Percentiles rank a stretch among this genome's conserved stretches.
Evolutionary conservation across 2,113 vertebrate genomes (phyloP).

Genomic region (Callopanchax toddi): DNA sequence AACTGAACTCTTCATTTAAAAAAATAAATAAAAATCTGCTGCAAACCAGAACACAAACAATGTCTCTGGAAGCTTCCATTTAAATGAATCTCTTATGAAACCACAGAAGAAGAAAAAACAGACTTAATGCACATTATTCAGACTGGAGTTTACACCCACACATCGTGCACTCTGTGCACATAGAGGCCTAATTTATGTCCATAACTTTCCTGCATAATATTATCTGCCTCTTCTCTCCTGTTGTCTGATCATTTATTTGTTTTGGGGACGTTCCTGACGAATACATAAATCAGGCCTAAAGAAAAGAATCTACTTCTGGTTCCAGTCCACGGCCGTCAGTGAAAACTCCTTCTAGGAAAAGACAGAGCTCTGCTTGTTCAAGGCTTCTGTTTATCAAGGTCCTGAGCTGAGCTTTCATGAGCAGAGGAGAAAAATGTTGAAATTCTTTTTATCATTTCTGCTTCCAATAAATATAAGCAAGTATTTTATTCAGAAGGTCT

Average conservation of each 20-base stretch:
- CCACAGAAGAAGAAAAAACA: no score
- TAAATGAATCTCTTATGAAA: no score
- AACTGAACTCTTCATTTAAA: no score
- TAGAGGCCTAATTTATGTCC: no score
- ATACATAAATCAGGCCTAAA: conserved; percentile 2
- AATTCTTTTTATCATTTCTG: conserved; percentile 4
- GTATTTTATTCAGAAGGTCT: not conserved
- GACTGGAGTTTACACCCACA: no score
- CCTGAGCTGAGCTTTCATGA: conserved; percentile 1
- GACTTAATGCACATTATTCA: no score
- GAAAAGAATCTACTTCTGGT: not conserved
- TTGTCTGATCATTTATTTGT: conserved; percentile 1
- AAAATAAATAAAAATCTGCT: no score
- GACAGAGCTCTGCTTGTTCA: no score
- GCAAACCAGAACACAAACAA: no score
- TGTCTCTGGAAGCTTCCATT: no score
- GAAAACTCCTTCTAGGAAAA: not conserved
- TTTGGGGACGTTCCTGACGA: not conserved
- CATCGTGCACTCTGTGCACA: no score
- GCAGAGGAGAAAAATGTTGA: not conserved
- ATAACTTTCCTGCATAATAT: no score
- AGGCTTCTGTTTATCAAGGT: not conserved
- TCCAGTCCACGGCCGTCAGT: not conserved
- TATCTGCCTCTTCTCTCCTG: not conserved
- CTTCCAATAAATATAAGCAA: conserved; percentile 22